Evolutionary conservation across 2,797 vertebrate genomes (phyloP).

Genomic region (Eidolon dupreanum): DNA sequence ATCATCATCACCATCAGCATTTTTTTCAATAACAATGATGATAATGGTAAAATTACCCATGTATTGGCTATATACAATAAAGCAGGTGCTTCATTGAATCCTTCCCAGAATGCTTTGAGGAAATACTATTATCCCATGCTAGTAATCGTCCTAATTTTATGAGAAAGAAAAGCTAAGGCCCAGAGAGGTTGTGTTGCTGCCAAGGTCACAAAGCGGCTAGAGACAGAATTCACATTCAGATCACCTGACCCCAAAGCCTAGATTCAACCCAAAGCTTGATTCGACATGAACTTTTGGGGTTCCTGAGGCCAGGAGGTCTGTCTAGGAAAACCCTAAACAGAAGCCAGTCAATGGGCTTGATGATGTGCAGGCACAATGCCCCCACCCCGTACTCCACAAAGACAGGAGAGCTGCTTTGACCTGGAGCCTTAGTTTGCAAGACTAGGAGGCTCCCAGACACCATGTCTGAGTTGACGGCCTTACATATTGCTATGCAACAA

Average conservation of each 20-base stretch:
- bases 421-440: not conserved
- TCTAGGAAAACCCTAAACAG: not conserved
- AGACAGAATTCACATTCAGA: not conserved
- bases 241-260: not conserved
- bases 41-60: not conserved
- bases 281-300: not conserved
- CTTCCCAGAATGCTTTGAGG: not conserved
- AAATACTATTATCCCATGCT: not conserved
- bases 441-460: not conserved
- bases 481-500: not conserved
- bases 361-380: not conserved
- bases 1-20: too few species aligned
- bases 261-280: not conserved
- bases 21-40: not conserved
- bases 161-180: not conserved
- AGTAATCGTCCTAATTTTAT: not conserved
- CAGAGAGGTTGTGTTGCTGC: not conserved
- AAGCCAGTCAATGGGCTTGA: too few species aligned
- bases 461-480: not conserved
- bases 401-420: not conserved
- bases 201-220: not conserved
- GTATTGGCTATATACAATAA: not conserved
- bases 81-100: not conserved
- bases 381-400: not conserved
- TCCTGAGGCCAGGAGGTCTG: not conserved